Evolutionary conservation across 2,797 vertebrate species (phyloP).

Genomic region (Chelon labrosus): DNA sequence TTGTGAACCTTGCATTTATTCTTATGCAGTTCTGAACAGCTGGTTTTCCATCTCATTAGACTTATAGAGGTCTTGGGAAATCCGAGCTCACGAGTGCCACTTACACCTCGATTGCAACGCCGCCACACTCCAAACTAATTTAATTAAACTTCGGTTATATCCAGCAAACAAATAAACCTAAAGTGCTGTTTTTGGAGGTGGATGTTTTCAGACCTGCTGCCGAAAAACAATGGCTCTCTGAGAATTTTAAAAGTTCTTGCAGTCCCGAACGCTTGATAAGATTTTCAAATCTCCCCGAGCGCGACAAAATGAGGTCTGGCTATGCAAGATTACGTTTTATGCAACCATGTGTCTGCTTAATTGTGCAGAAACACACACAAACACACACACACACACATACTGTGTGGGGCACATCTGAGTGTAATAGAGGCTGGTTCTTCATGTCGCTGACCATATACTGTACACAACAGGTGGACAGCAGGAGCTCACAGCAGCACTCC

Average conservation of each 20-base stretch:
- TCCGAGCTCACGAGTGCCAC: conserved; percentile 4
- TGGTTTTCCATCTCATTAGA: conserved; percentile 17
- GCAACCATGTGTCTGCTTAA: conserved; percentile 49
- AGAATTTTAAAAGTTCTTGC: conserved; percentile 54
- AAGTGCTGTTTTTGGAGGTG: conserved; percentile 27
- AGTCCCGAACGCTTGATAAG: conserved; percentile 63
- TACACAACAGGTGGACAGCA: conserved; percentile 39
- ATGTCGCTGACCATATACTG: conserved; percentile 45
- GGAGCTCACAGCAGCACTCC: conserved; percentile 23
- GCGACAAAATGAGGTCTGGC: conserved; percentile 59
- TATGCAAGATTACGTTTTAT: conserved; percentile 54
- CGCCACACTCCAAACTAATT: conserved; percentile 32
- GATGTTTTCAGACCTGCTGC: conserved; percentile 39
- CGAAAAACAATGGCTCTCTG: conserved; percentile 45
- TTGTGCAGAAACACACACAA: conserved; percentile 47
- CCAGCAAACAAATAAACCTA: conserved; percentile 46
- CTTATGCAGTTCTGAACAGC: background rate
- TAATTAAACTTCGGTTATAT: conserved; percentile 35
- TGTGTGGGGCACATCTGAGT: conserved; percentile 6
- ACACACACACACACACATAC: conserved; percentile 3
- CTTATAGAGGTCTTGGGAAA: conserved; percentile 5
- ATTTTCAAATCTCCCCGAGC: conserved; percentile 50
- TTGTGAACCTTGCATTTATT: background rate
- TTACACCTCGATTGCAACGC: conserved; percentile 12
- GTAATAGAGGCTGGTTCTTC: conserved; percentile 52